A percentile compares a stretch with the other conserved stretches of the same genome.
Conservation (phyloP, 64 coral and sea anemone species). For the Dendrophyllia cribrosa region DNA sequence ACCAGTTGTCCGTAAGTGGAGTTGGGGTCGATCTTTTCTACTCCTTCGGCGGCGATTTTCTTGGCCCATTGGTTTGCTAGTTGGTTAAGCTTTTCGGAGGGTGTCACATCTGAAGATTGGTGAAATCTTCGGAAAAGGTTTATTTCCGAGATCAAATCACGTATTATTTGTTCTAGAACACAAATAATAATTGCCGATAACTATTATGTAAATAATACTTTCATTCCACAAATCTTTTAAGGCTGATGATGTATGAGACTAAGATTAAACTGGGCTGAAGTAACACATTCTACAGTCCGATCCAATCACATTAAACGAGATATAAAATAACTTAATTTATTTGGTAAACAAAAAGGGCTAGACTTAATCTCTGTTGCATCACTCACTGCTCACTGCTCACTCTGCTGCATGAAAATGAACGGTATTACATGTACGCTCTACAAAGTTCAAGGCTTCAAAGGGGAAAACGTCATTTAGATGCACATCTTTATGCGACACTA, state of each 20-base stretch:
- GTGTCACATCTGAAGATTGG: background rate
- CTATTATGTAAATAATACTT: background rate
- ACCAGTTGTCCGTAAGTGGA: constrained; percentile 27
- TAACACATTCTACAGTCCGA: background rate
- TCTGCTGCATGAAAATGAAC: too few relatives aligned
- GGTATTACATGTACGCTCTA: too few relatives aligned
- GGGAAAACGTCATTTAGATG: too few relatives aligned
- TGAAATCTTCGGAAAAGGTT: constrained; percentile 21
- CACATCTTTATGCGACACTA: too few relatives aligned
- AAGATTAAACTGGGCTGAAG: background rate
- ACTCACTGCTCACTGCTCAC: too few relatives aligned
- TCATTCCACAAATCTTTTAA: too few relatives aligned
- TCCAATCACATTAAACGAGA: too few relatives aligned
- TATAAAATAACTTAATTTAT: too few relatives aligned
- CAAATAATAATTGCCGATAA: background rate
- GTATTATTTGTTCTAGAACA: background rate
- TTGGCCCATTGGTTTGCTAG: background rate
- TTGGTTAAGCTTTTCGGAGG: background rate
- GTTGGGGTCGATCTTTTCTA: constrained; percentile 29
- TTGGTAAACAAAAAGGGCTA: too few relatives aligned
- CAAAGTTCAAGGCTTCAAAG: too few relatives aligned
- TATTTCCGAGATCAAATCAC: background rate
- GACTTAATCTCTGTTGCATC: too few relatives aligned
- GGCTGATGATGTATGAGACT: too few relatives aligned
- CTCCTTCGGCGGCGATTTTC: constrained; percentile 7